These are phyloP conservation scores for Intellagama lesueurii DNA, from an alignment of 2,797 vertebrate genomes.

Conservation along the genomic window DNA sequence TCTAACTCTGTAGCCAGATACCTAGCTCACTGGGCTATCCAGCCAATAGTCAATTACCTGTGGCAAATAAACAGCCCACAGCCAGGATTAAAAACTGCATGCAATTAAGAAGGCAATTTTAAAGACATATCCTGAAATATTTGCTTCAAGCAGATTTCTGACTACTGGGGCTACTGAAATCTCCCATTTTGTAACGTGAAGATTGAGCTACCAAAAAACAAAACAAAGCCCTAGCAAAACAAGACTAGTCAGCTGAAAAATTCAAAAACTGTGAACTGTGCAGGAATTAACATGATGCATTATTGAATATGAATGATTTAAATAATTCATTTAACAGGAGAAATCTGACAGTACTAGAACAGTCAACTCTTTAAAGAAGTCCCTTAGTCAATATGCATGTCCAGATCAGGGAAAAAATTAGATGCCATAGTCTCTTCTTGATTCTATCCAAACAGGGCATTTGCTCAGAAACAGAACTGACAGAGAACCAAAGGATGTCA, in stretches of 20 bases:
- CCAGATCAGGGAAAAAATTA: conserved; percentile 14
- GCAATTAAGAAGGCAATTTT: background rate
- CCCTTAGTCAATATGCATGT: background rate
- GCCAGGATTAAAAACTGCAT: background rate
- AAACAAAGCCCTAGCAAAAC: background rate
- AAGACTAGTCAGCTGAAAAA: background rate
- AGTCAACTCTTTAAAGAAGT: background rate
- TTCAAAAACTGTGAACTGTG: background rate
- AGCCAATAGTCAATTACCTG: background rate
- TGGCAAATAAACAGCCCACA: background rate
- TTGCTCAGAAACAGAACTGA: background rate
- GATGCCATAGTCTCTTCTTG: background rate
- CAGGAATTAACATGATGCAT: background rate
- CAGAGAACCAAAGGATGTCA: background rate
- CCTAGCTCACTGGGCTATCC: too few relatives aligned
- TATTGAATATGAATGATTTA: background rate
- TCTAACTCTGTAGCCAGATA: too few relatives aligned
- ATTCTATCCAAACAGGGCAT: background rate
- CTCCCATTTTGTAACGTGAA: background rate
- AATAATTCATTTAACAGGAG: background rate
- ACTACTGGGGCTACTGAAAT: background rate
- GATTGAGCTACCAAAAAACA: background rate
- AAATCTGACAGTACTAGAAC: background rate
- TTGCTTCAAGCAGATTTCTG: background rate
- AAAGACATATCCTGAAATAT: too few relatives aligned